Evolutionary conservation across 2,797 vertebrate genomes (phyloP).

Genomic region (Diplodus puntazzo): DNA sequence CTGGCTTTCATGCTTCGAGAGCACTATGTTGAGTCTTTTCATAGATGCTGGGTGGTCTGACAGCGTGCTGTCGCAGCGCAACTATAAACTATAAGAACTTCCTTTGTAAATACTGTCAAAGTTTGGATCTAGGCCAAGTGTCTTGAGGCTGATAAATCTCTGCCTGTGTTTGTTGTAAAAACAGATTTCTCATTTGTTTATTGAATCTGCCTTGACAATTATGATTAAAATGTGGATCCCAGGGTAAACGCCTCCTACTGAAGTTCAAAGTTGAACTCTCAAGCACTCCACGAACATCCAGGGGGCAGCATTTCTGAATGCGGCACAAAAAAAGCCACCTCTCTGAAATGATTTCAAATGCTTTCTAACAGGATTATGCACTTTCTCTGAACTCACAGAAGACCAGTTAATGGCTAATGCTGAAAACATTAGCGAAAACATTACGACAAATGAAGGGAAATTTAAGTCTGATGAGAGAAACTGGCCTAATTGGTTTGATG

Average conservation of each 20-base stretch:
- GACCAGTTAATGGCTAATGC: constrained; percentile 36
- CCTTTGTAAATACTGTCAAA: constrained; percentile 63
- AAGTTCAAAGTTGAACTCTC: constrained; percentile 50
- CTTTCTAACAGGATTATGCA: constrained; percentile 50
- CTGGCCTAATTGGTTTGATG: constrained; percentile 2
- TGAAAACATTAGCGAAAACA: constrained; percentile 32
- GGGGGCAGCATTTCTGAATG: neutral
- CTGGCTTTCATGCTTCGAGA: constrained; percentile 33
- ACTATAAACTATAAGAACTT: constrained; percentile 45
- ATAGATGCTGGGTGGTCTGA: constrained; percentile 63
- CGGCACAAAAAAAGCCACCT: constrained; percentile 14
- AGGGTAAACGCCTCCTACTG: constrained; percentile 34
- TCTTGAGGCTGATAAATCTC: constrained; percentile 57
- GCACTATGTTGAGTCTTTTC: constrained; percentile 40
- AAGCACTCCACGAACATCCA: constrained; percentile 13
- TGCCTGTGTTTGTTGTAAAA: constrained; percentile 48
- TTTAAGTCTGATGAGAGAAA: constrained; percentile 2
- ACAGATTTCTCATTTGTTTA: constrained; percentile 59
- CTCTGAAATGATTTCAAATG: constrained; percentile 43
- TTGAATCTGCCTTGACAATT: constrained; percentile 19
- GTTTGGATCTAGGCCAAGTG: constrained; percentile 70
- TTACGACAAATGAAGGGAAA: constrained; percentile 29
- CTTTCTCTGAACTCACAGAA: constrained; percentile 53
- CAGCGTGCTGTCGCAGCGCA: constrained; percentile 30
- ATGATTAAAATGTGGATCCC: constrained; percentile 39